Percentiles rank a stretch among this genome's conserved stretches.
These are phyloP conservation scores for Acrocephalus kingi DNA, from an alignment of 2,113 vertebrate species.

Conservation along the genomic window DNA sequence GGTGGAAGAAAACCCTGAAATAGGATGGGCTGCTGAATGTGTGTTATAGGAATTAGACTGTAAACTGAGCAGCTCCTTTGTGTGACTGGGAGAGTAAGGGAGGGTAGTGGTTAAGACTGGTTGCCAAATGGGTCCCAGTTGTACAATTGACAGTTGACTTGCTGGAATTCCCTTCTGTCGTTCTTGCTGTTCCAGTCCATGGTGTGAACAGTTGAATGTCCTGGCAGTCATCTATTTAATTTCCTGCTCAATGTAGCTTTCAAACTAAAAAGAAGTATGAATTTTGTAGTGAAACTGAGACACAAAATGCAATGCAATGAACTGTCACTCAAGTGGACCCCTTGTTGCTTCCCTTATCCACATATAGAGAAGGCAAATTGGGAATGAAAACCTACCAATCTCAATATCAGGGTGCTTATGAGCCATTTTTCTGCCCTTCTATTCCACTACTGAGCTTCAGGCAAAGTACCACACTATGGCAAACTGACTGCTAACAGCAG, in stretches of 20 bases:
- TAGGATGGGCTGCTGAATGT: neutral
- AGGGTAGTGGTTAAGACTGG: neutral
- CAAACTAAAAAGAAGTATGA: neutral
- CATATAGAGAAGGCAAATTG: neutral
- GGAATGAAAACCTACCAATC: neutral
- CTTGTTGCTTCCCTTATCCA: neutral
- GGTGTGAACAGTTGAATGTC: neutral
- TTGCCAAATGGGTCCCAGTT: neutral
- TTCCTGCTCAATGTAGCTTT: constrained; percentile 21
- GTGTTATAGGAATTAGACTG: neutral
- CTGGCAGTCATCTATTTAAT: constrained; percentile 33
- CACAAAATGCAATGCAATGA: neutral
- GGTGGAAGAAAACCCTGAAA: neutral
- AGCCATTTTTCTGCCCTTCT: neutral
- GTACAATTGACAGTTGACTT: neutral
- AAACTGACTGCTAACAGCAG: neutral
- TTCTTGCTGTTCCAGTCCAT: neutral
- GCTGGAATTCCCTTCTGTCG: neutral
- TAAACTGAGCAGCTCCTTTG: neutral
- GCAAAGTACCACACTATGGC: neutral
- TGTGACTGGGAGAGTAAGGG: neutral
- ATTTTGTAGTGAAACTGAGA: neutral
- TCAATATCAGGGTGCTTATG: neutral
- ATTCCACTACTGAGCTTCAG: neutral
- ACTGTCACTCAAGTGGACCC: neutral